A percentile compares a stretch with the other conserved stretches of the same genome.
These are phyloP conservation scores for Sitta carolinensis DNA, from an alignment of 2,797 vertebrate genomes.

Conservation along the genomic window DNA sequence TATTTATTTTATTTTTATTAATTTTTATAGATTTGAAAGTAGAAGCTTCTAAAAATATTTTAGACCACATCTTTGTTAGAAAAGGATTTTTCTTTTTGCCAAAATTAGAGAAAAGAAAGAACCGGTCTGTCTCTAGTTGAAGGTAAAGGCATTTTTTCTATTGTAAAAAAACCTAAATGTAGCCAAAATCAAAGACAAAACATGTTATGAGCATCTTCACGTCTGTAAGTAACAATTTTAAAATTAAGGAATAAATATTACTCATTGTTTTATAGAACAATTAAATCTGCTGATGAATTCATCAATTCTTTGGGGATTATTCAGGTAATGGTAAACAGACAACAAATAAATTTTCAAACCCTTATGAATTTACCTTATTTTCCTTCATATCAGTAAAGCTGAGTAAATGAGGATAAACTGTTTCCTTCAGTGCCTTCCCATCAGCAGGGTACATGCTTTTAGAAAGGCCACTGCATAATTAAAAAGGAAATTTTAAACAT, in stretches of 20 bases:
- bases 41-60: not conserved
- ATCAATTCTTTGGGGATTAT: not conserved
- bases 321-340: not conserved
- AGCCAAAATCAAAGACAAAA: not conserved
- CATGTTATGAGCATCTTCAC: not conserved
- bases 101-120: not conserved
- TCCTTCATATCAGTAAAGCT: constrained; percentile 71
- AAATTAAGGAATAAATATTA: not conserved
- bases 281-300: not conserved
- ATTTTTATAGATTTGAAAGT: not conserved
- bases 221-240: not conserved
- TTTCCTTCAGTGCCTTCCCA: constrained; percentile 74
- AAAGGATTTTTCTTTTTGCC: not conserved
- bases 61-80: not conserved
- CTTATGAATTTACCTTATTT: constrained; percentile 71
- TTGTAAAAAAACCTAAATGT: not conserved
- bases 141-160: not conserved
- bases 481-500: constrained; percentile 9
- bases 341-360: not conserved
- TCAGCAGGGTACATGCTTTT: constrained; percentile 70
- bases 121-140: not conserved
- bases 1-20: not conserved
- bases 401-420: constrained; percentile 76
- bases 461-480: constrained; percentile 72
- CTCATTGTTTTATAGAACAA: not conserved